Percentiles rank a stretch among this genome's conserved stretches.
phyloP scores from a whole-genome alignment of 2,888 invertebrate species.

The Orchesellides sinensis region DNA sequence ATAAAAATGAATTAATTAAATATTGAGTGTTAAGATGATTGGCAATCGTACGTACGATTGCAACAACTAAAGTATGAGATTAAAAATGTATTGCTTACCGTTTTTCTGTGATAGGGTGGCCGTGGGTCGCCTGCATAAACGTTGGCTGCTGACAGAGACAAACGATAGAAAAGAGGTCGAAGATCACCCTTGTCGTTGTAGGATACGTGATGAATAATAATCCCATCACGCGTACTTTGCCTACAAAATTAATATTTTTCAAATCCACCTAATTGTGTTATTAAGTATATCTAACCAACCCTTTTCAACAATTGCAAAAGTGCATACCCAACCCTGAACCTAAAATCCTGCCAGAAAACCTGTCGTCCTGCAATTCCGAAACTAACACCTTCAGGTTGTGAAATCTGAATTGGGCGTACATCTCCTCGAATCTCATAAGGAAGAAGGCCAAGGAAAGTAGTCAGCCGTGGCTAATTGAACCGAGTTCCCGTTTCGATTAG shows the following conservation, averaged over 20 bases:
- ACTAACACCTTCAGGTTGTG: constrained; percentile 64
- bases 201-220: constrained; percentile 2
- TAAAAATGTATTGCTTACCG: constrained; percentile 18
- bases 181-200: constrained; percentile 25
- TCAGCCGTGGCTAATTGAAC: background rate
- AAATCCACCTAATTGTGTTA: too few relatives aligned
- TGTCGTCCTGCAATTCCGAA: constrained; percentile 63
- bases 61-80: background rate
- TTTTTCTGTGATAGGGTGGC: constrained; percentile 41
- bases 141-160: constrained; percentile 24
- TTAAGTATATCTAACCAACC: background rate
- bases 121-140: constrained; percentile 12
- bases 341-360: constrained; percentile 71
- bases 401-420: constrained; percentile 62
- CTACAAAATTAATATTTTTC: background rate
- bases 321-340: constrained; percentile 67
- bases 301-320: background rate
- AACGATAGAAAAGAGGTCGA: constrained; percentile 32
- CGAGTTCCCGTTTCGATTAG: constrained; percentile 5
- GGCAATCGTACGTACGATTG: background rate
- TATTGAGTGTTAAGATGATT: too few relatives aligned
- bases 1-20: background rate
- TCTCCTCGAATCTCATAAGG: constrained; percentile 30
- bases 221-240: constrained; percentile 34
- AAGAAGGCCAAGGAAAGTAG: background rate